A percentile compares a stretch with the other conserved stretches of the same genome.
Conservation (phyloP, 2,797 vertebrate genomes). For the Danio tinwini region DNA sequence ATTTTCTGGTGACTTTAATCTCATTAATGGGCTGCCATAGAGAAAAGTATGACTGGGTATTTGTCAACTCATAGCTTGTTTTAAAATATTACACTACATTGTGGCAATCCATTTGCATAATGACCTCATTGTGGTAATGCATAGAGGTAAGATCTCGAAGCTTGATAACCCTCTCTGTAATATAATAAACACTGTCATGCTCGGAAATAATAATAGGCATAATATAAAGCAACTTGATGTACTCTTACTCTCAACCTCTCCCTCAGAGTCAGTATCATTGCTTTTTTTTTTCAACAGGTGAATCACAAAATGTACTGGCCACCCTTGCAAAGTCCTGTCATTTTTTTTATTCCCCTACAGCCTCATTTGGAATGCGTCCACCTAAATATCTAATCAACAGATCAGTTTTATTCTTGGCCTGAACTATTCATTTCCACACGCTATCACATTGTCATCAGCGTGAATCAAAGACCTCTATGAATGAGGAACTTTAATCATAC, state of each 20-base stretch:
- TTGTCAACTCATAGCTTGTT: neutral
- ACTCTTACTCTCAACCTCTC: neutral
- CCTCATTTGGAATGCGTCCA: slow-evolving; percentile 29
- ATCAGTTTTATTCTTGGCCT: slow-evolving; percentile 19
- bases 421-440: slow-evolving; percentile 14
- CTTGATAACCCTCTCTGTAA: neutral
- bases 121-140: neutral
- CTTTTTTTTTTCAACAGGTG: neutral
- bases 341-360: neutral
- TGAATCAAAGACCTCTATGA: slow-evolving; percentile 12
- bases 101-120: slow-evolving; percentile 8
- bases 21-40: neutral
- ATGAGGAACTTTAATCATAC: slow-evolving; percentile 24
- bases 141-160: neutral
- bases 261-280: neutral
- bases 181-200: slow-evolving; percentile 1
- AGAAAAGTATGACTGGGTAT: neutral
- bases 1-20: neutral
- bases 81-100: neutral
- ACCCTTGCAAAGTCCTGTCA: neutral
- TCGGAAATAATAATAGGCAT: slow-evolving; percentile 11
- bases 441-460: slow-evolving; percentile 29
- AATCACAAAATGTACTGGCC: neutral
- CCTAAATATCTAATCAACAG: slow-evolving; percentile 40
- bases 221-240: neutral